phyloP scores from a whole-genome alignment of 2,888 invertebrate genomes.

The Charanyca ferruginea region DNA sequence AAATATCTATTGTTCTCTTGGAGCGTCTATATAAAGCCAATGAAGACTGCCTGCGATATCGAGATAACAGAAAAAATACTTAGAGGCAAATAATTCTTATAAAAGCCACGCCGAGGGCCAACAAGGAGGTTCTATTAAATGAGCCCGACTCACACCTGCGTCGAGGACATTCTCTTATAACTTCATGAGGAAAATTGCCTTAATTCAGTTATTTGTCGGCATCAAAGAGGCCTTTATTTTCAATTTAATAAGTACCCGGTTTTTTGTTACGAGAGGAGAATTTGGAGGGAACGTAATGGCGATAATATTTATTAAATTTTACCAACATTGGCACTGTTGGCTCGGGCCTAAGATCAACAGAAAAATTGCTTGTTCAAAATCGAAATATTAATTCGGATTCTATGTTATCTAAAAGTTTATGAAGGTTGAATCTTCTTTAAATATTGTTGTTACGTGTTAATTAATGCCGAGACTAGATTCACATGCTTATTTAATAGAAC shows the following conservation, averaged over 20 bases:
- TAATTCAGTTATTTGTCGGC: conserved; percentile 58
- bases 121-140: conserved; percentile 47
- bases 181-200: conserved; percentile 48
- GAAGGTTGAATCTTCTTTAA: neutral
- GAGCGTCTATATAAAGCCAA: neutral
- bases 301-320: conserved; percentile 33
- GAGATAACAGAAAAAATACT: conserved; percentile 30
- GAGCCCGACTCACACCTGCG: conserved; percentile 48
- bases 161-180: conserved; percentile 32
- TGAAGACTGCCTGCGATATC: neutral
- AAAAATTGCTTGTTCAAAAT: conserved; percentile 15
- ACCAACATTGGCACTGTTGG: conserved; percentile 19
- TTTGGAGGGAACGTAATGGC: conserved; percentile 34
- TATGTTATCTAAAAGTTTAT: conserved; percentile 5
- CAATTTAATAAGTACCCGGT: conserved; percentile 25
- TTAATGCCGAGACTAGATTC: neutral
- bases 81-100: conserved; percentile 38
- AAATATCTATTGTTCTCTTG: neutral
- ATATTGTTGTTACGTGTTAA: neutral
- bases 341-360: conserved; percentile 12
- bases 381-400: conserved; percentile 5
- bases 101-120: conserved; percentile 28
- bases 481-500: neutral
- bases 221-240: conserved; percentile 38
- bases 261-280: conserved; percentile 33